Evolutionary conservation across 2,888 invertebrate species (phyloP).

Genomic region (Ditula angustiorana): DNA sequence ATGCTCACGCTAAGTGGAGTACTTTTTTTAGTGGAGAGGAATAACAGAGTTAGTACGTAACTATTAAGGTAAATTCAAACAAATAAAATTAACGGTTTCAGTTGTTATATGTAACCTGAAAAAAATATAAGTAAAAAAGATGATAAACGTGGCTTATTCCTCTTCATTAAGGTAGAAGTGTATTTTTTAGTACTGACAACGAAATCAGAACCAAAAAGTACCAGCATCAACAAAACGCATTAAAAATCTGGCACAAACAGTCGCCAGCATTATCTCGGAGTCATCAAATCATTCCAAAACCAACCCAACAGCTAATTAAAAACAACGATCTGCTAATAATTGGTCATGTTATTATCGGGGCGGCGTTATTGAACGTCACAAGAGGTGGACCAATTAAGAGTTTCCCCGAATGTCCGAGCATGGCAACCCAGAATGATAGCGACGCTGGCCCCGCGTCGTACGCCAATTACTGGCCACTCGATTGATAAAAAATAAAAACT

Average conservation of each 20-base stretch:
- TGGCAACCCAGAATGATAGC: slow-evolving; percentile 81
- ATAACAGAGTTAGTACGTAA: no score
- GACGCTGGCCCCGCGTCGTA: slow-evolving; percentile 69
- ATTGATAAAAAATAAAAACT: slow-evolving; percentile 70
- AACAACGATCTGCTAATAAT: slow-evolving; percentile 79
- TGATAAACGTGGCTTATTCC: no score
- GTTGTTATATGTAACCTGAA: no score
- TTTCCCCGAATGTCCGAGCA: slow-evolving; percentile 81
- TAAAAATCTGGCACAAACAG: not conserved
- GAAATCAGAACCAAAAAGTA: not conserved
- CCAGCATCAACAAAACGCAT: not conserved
- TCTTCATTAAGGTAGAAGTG: no score
- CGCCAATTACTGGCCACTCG: slow-evolving; percentile 78
- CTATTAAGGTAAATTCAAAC: no score
- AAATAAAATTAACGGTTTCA: no score
- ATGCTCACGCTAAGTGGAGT: not conserved
- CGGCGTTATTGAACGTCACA: slow-evolving; percentile 81
- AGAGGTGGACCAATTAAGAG: slow-evolving; percentile 83
- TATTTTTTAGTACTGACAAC: no score
- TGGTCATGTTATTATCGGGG: slow-evolving; percentile 77
- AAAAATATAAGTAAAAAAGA: no score
- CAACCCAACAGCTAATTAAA: slow-evolving; percentile 72
- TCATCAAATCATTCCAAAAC: slow-evolving; percentile 50
- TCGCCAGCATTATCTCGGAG: slow-evolving; percentile 6
- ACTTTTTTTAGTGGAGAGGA: not conserved